Conservation (phyloP, 2,113 vertebrate species). For the Pollachius pollachius region DNA sequence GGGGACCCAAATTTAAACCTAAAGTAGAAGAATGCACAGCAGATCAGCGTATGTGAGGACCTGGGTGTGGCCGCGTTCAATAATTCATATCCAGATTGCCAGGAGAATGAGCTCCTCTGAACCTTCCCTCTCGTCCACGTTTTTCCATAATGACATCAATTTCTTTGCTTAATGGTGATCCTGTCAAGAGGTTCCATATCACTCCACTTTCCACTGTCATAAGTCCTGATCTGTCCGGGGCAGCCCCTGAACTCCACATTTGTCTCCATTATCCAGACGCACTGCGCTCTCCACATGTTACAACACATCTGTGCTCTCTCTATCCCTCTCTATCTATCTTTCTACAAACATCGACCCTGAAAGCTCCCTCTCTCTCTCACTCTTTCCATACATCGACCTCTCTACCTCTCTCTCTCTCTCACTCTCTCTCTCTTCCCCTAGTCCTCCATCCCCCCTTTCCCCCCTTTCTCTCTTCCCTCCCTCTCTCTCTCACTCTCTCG, state of each 20-base stretch:
- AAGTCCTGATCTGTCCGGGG: constrained; percentile 46
- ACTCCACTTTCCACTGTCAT: constrained; percentile 55
- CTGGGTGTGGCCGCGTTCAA: background rate
- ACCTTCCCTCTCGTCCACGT: constrained; percentile 22
- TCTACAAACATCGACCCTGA: background rate
- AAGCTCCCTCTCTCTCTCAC: constrained; percentile 1
- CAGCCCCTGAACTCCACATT: constrained; percentile 47
- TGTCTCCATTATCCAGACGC: constrained; percentile 47
- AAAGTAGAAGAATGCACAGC: too few species aligned
- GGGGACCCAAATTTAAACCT: too few species aligned
- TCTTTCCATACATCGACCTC: too few species aligned
- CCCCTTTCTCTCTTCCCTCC: too few species aligned
- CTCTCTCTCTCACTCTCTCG: too few species aligned
- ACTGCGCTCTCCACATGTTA: constrained; percentile 46
- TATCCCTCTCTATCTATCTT: background rate
- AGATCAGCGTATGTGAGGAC: too few species aligned
- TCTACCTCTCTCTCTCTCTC: too few species aligned
- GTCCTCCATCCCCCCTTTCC: too few species aligned
- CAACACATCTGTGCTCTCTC: background rate
- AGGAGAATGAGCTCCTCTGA: constrained; percentile 19
- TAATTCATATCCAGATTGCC: constrained; percentile 11
- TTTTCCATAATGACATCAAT: constrained; percentile 49
- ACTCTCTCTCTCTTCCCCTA: too few species aligned
- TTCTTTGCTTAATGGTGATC: constrained; percentile 44
- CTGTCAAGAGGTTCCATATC: constrained; percentile 57